Conservation (phyloP, 2,113 vertebrate genomes). For the Neodon shergylaensis region DNA sequence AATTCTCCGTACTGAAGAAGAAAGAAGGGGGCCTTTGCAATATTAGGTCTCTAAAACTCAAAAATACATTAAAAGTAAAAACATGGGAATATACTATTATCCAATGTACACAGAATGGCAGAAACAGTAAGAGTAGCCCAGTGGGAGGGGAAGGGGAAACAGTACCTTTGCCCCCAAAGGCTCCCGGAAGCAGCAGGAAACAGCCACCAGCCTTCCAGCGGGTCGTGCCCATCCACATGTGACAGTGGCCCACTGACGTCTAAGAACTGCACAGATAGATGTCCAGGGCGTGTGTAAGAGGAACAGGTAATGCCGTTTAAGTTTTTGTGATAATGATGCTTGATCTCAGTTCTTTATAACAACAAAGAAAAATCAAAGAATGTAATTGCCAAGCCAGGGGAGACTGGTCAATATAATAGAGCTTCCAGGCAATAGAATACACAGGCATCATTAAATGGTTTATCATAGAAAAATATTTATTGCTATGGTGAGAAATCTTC, state of each 20-base stretch:
- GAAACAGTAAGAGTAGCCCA: background rate
- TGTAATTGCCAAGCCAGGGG: background rate
- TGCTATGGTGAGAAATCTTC: background rate
- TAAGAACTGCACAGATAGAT: background rate
- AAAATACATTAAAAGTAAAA: background rate
- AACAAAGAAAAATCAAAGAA: constrained; percentile 3
- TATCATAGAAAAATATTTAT: background rate
- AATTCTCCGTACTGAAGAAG: too few species aligned
- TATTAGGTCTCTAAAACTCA: background rate
- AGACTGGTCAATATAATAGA: background rate
- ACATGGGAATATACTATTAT: background rate
- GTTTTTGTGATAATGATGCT: background rate
- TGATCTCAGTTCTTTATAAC: background rate
- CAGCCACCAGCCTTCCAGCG: background rate
- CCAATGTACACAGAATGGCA: background rate
- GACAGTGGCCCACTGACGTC: background rate
- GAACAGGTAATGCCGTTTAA: background rate
- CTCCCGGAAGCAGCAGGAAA: background rate
- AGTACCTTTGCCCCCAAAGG: background rate
- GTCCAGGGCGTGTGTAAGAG: background rate
- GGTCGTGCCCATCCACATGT: accelerated
- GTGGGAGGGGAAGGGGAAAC: background rate
- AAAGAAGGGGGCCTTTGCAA: background rate
- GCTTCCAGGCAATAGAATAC: background rate
- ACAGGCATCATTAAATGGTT: background rate